These are phyloP conservation scores for Lacerta agilis DNA, from an alignment of 2,797 vertebrate genomes.

Conservation along the genomic window DNA sequence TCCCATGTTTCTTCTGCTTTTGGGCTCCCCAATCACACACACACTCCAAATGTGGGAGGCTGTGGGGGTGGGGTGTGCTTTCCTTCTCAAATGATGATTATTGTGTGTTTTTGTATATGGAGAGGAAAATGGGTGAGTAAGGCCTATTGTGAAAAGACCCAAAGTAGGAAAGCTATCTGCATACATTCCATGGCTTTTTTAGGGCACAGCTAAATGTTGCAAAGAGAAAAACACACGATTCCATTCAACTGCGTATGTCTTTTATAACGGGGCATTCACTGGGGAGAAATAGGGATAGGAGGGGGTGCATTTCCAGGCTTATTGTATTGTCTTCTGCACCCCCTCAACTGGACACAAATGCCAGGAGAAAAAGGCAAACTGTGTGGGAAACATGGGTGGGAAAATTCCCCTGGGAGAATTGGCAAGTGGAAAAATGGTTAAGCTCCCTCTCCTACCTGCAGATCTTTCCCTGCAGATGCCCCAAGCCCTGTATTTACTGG, in stretches of 20 bases:
- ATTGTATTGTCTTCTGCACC: not conserved
- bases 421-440: not conserved
- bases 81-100: too few relatives aligned
- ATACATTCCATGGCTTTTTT: not conserved
- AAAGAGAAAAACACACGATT: not conserved
- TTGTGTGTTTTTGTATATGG: too few relatives aligned
- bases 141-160: not conserved
- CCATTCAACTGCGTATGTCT: not conserved
- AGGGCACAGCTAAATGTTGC: not conserved
- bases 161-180: not conserved
- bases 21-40: too few relatives aligned
- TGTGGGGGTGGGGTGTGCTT: too few relatives aligned
- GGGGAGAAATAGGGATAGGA: too few relatives aligned
- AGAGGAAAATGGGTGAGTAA: too few relatives aligned
- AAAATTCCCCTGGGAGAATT: not conserved
- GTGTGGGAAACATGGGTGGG: not conserved
- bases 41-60: too few relatives aligned
- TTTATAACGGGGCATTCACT: not conserved
- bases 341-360: not conserved
- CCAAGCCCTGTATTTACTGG: not conserved
- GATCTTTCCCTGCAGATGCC: not conserved
- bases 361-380: not conserved
- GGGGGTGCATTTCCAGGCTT: too few relatives aligned
- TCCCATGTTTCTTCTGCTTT: too few relatives aligned
- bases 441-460: not conserved